A percentile compares a stretch with the other conserved stretches of the same genome.
These are phyloP conservation scores for Petrophora chlorosata DNA, from an alignment of 2,888 invertebrate species.

Conservation along the genomic window DNA sequence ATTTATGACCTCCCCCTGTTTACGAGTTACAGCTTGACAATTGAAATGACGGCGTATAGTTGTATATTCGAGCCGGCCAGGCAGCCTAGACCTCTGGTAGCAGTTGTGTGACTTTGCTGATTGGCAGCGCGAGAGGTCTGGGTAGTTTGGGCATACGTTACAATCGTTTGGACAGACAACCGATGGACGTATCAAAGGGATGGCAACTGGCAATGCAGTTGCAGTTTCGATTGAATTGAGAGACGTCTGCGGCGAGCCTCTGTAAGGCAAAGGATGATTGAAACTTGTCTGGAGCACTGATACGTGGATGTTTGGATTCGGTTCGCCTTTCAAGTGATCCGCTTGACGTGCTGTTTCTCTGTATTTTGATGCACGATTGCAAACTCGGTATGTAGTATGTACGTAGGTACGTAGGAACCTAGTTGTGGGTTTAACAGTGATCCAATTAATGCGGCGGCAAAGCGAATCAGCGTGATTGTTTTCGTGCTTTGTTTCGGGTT, in stretches of 20 bases:
- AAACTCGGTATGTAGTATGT: neutral
- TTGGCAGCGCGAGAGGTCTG: slow-evolving; percentile 53
- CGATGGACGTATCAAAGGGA: slow-evolving; percentile 82
- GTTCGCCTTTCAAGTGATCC: slow-evolving; percentile 44
- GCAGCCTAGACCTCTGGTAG: slow-evolving; percentile 45
- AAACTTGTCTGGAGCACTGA: slow-evolving; percentile 70
- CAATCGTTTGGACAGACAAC: slow-evolving; percentile 81
- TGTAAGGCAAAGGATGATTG: slow-evolving; percentile 77
- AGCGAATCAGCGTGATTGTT: neutral
- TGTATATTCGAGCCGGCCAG: slow-evolving; percentile 59
- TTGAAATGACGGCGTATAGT: slow-evolving; percentile 75
- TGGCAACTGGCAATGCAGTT: slow-evolving; percentile 78
- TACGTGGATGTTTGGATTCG: slow-evolving; percentile 64
- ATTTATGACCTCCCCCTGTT: slow-evolving; percentile 80
- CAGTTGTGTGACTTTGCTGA: slow-evolving; percentile 41
- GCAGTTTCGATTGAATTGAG: slow-evolving; percentile 79
- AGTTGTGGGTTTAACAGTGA: no score
- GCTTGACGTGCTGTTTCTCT: slow-evolving; percentile 36
- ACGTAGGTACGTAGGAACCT: no score
- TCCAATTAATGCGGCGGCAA: neutral
- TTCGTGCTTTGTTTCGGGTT: neutral
- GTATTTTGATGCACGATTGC: slow-evolving; percentile 14
- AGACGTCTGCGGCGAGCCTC: slow-evolving; percentile 75
- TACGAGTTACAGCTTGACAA: slow-evolving; percentile 78
- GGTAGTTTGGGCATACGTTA: slow-evolving; percentile 56